Base-by-base conservation (phyloP, 2,113 vertebrate species). In the Panurus biarmicus region DNA sequence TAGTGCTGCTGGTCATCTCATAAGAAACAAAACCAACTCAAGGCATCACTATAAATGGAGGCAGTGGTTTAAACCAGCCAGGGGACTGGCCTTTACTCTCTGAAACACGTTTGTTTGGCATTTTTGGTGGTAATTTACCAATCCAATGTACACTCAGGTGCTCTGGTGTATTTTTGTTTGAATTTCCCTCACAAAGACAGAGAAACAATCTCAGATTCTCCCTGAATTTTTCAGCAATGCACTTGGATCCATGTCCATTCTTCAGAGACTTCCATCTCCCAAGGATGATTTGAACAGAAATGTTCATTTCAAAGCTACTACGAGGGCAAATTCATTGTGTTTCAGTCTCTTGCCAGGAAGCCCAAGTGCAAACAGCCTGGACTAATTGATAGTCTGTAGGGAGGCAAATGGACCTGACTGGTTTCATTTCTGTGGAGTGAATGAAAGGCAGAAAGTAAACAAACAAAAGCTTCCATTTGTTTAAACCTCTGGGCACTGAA, bases 401-500 rank as follows among this genome's bases (percentile, higher is more conserved):
- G 67, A 79, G 57, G 61, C 36, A 73, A 85, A 62, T 66, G 73
- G n/a, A 80, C 58, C 69, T 53, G 69, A 19, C 69, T 54, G 24
- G 56, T 77, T 93, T 90, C 76, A 57, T 58, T 86, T 70, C 83
- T 84, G 29, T 23, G 51, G 19, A 65, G 54, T 51, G 72, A 83
- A 38, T 74, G 88, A 75, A 75, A 96, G 66, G 86, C 65, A 75
- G 6, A 71, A 77, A 71, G 56, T 42, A 94, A 93, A 86, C 80
- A 94, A 88, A 77, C 76, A 67, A 71, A 92, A 81, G 80, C 85
- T 84, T 90, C 89, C 60, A 90, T 86, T 94, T 93, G 42, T 77
- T 81, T 50, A 86, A 92, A 87, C 56, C 95, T 81, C 58, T 36
- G 57, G 90, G 93, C 85, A 57, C 74, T 65, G 71, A 65, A 57